phyloP scores from a whole-genome alignment of 2,888 invertebrate species.

The Atrina japonica region DNA sequence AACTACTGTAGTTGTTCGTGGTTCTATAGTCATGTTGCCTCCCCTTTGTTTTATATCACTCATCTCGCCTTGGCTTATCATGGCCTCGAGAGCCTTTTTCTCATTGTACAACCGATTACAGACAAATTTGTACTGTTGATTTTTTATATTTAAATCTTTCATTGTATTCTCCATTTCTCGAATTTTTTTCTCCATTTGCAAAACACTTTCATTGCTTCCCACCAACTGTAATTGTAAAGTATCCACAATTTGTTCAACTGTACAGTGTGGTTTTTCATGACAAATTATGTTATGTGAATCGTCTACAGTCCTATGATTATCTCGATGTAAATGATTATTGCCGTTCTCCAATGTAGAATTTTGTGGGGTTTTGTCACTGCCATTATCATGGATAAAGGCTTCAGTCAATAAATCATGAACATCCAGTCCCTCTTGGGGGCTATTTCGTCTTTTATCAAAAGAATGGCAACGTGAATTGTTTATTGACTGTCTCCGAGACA shows the following conservation, averaged over 20 bases:
- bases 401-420: not conserved
- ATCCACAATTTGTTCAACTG: conserved; percentile 36
- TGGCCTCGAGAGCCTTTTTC: conserved; percentile 8
- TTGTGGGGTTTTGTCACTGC: no score
- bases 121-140: conserved; percentile 1
- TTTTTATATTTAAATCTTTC: not conserved
- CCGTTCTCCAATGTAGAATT: no score
- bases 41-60: not conserved
- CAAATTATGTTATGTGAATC: no score
- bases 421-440: conserved; percentile 7
- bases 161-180: not conserved
- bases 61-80: not conserved
- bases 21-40: no score
- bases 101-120: conserved; percentile 6
- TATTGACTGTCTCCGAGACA: not conserved
- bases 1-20: no score
- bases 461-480: not conserved
- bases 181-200: conserved; percentile 23
- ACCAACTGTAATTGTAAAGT: conserved; percentile 57
- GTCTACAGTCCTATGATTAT: no score
- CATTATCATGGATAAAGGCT: no score
- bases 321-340: no score
- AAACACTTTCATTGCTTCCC: conserved; percentile 49
- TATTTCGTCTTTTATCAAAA: not conserved
- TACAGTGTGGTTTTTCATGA: conserved; percentile 3